phyloP scores from a whole-genome alignment of 2,888 invertebrate genomes.

The Aleiodes testaceus region DNA sequence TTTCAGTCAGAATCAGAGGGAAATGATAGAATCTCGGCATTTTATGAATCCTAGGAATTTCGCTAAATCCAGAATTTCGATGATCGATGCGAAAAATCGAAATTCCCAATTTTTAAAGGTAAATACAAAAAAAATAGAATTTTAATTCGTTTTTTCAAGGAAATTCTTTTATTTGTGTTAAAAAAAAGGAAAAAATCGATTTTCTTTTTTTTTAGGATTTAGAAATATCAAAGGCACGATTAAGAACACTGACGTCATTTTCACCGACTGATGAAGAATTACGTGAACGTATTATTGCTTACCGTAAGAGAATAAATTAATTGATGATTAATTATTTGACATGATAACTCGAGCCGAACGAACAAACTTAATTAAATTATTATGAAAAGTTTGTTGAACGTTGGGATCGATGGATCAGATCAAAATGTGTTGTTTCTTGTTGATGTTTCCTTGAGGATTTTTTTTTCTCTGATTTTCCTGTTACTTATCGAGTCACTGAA shows the following conservation, averaged over 20 bases:
- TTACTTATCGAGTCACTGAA: no score
- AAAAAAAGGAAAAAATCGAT: slow-evolving; percentile 12
- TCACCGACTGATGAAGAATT: slow-evolving; percentile 68
- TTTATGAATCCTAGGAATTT: slow-evolving; percentile 30
- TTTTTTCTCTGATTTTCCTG: not conserved
- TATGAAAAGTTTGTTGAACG: slow-evolving; percentile 71
- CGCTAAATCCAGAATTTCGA: slow-evolving; percentile 43
- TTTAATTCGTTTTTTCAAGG: slow-evolving; percentile 16
- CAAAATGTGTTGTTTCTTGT: slow-evolving; percentile 21
- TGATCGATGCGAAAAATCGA: slow-evolving; percentile 57
- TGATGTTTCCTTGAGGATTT: not conserved
- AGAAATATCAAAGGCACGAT: slow-evolving; percentile 63
- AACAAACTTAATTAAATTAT: slow-evolving; percentile 67
- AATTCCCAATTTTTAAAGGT: slow-evolving; percentile 66
- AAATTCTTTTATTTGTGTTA: not conserved
- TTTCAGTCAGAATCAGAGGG: slow-evolving; percentile 52
- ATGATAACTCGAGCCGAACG: slow-evolving; percentile 73
- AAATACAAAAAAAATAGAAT: not conserved
- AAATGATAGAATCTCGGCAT: slow-evolving; percentile 40
- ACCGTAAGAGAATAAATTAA: slow-evolving; percentile 46
- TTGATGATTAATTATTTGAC: slow-evolving; percentile 50
- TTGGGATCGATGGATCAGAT: slow-evolving; percentile 70
- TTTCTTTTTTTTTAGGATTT: slow-evolving; percentile 57
- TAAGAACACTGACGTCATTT: slow-evolving; percentile 66
- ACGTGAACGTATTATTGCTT: slow-evolving; percentile 57